Conservation (phyloP, 2,888 invertebrate species). For the Ophion ventricosus region DNA sequence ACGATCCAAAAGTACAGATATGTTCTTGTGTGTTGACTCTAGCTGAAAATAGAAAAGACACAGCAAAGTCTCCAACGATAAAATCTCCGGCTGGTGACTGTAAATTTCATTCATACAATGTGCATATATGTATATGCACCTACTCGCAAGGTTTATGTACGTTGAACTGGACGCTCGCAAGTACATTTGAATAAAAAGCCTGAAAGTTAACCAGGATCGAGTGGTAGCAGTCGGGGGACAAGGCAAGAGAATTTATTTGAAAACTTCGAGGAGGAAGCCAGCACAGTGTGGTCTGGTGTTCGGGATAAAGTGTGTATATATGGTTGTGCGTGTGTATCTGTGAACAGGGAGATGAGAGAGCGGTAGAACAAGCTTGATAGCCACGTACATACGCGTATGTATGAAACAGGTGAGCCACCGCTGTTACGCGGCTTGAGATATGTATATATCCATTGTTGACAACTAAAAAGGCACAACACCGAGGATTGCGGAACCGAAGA, state of each 20-base stretch:
- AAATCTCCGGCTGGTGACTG: conserved; percentile 46
- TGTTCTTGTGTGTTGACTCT: background rate
- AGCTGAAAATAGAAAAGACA: conserved; percentile 38
- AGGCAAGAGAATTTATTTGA: conserved; percentile 60
- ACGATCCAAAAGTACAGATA: background rate
- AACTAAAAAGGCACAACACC: conserved; percentile 24
- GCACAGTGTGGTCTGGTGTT: conserved; percentile 45
- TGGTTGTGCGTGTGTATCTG: background rate
- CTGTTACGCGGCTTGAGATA: conserved; percentile 57
- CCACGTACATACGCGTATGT: conserved; percentile 42
- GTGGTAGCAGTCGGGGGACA: conserved; percentile 39
- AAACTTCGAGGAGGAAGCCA: conserved; percentile 50
- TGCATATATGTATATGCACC: conserved; percentile 7
- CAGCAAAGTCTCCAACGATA: conserved; percentile 32
- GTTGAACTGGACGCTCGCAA: conserved; percentile 45
- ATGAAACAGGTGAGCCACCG: conserved; percentile 62
- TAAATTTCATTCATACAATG: conserved; percentile 61
- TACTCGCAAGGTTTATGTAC: conserved; percentile 57
- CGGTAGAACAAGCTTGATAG: conserved; percentile 44
- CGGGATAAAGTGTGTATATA: conserved; percentile 30
- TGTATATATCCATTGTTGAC: background rate
- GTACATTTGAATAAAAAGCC: conserved; percentile 55
- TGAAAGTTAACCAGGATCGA: conserved; percentile 44
- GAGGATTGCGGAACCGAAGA: background rate
- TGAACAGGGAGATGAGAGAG: conserved; percentile 29